Evolutionary conservation across 2,797 vertebrate species (phyloP), one percentile per base, ranked within the genome.

Genomic region (Carduelis carduelis): DNA sequence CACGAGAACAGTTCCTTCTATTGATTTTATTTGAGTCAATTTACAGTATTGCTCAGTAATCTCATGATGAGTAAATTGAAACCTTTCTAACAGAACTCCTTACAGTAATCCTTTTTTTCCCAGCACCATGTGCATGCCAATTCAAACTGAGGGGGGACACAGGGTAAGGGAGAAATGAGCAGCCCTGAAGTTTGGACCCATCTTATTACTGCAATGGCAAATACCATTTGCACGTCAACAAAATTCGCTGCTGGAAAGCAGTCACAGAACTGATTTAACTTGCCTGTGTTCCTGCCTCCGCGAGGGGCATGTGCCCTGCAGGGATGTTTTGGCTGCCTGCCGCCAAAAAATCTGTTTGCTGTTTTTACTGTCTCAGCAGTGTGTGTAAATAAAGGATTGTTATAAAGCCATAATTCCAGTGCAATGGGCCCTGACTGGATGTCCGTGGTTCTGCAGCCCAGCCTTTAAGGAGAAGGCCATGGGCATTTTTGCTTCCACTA

Each of bases 341-440:
- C 89, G 44, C 96, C 97, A 97, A 97, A 97, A 98, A 98, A 98
- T 97, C 97, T 97, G 96, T 97, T 97, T 95, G 95, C 95, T 96
- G 88, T 97, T 97, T 97, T 95, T 97, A 97, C 97, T 97, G 94
- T 97, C 97, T 98, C 98, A 98, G 98, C 98, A 97, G 92, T 96
- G 89, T 97, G 97, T 98, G 98, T 98, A 98, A 98, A 98, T 98
- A 98, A 97, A 97, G 95, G 93, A 96, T 97, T 93, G 96, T 98
- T 98, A 98, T 93, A 97, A 97, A 96, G 94, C 96, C 97, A 77
- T 98, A 95, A 98, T 96, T 98, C 96, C 95, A 89, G 26, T 46
- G 86, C 96, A 97, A 28, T 95, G 93, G 97, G 92, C 96, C 97
- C 93, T 98, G 96, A 95, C 96, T 94, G 56, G 90, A 88, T 44